A percentile compares a stretch with the other conserved stretches of the same genome.
These are phyloP conservation scores for Corythornis cristatus DNA, from an alignment of 2,113 vertebrate species.

Conservation along the genomic window DNA sequence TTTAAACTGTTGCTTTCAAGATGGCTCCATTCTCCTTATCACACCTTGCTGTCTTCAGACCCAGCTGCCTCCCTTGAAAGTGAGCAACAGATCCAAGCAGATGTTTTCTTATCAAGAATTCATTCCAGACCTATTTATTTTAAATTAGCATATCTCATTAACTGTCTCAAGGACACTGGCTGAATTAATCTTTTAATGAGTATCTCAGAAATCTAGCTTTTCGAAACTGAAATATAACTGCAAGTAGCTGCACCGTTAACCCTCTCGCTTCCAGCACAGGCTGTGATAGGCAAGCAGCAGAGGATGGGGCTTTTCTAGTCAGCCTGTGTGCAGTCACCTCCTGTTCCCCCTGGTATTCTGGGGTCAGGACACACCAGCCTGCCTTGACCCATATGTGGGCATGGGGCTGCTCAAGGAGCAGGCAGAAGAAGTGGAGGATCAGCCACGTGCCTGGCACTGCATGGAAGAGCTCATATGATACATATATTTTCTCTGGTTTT, in stretches of 20 bases:
- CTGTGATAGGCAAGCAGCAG: accelerated
- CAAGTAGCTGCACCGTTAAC: slow-evolving; percentile 33
- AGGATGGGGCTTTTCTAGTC: not conserved
- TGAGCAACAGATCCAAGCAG: slow-evolving; percentile 63
- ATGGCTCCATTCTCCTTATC: slow-evolving; percentile 7
- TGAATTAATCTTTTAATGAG: slow-evolving; percentile 72
- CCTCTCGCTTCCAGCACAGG: not conserved
- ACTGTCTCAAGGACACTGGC: slow-evolving; percentile 74
- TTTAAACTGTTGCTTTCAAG: slow-evolving; percentile 60
- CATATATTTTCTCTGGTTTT: not conserved
- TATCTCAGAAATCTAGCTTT: slow-evolving; percentile 47
- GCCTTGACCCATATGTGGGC: not conserved
- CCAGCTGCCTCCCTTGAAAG: slow-evolving; percentile 53
- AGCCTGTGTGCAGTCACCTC: not conserved
- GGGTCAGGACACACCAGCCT: not conserved
- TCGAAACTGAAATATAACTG: not conserved
- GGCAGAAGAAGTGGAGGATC: not conserved
- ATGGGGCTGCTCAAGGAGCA: not conserved
- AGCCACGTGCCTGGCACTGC: accelerated
- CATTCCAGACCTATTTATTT: slow-evolving; percentile 74
- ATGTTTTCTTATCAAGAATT: slow-evolving; percentile 81
- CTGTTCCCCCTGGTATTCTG: not conserved
- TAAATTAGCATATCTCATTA: slow-evolving; percentile 81
- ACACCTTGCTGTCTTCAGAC: slow-evolving; percentile 43
- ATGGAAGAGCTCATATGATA: too few relatives aligned